Evolutionary conservation across 2,113 vertebrate genomes (phyloP).

Genomic region (Oreochromis niloticus): DNA sequence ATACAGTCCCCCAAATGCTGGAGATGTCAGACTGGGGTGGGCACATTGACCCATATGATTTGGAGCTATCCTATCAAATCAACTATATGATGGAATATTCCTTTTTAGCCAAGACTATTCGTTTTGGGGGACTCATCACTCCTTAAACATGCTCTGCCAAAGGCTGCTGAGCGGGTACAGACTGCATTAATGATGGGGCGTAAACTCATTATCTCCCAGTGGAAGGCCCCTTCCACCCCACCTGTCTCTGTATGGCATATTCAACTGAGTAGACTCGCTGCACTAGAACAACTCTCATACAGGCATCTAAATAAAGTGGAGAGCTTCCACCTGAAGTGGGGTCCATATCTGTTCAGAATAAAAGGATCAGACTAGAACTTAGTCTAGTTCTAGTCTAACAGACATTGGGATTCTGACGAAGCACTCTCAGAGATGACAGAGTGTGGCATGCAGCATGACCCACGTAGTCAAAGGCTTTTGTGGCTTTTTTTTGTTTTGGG

Average conservation of each 20-base stretch:
- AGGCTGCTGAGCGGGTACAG: not conserved
- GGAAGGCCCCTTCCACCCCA: not conserved
- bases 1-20: not conserved
- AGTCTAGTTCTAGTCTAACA: not conserved
- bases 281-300: not conserved
- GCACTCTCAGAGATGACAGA: not conserved
- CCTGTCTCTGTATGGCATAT: fast-evolving
- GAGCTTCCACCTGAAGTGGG: not conserved
- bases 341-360: not conserved
- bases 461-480: not conserved
- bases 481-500: not conserved
- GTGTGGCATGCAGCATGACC: not conserved
- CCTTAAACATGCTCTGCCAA: not conserved
- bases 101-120: not conserved
- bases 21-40: not conserved
- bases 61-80: not conserved
- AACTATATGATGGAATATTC: not conserved
- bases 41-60: not conserved
- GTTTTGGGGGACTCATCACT: not conserved
- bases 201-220: not conserved
- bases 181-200: not conserved
- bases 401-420: not conserved
- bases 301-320: not conserved
- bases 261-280: not conserved
- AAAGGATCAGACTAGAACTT: not conserved